Base-by-base conservation (phyloP, 2,888 invertebrate species). In the Balanococcus diminutus region DNA sequence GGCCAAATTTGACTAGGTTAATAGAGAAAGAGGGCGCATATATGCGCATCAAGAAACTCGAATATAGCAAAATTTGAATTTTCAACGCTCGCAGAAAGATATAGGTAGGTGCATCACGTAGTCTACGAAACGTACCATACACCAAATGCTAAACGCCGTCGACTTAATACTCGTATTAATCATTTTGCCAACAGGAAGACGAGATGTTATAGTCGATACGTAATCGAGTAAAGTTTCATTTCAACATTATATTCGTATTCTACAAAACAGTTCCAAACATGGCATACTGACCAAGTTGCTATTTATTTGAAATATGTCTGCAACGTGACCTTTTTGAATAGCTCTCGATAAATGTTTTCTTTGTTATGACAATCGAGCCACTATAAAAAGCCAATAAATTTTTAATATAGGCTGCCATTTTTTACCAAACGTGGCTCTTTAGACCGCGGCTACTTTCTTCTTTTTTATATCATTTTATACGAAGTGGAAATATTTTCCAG, bases 311-410 rank as follows among this genome's bases (percentile, higher is more conserved):
- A 32, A 75, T 75, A 75, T 75, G 75, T 36, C n/a, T 36, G 32
- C 25, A n/a, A 75, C 75, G 75, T 75, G 75, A 75, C 75, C 32
- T 75, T 51, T n/a, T 75, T 32, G 75, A 75, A 75, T 75, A 67
- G 25, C 61, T 67, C 11, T 67, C 11, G 61, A 11, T 22, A 14
- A 67, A 67, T 19, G 51, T 25, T 67, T 67, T 67, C 61, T 67
- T 67, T 67, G 61, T 25, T 11, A 28, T n/a, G 61, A 67, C 28
- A 67, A 25, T 67, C 25, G 61, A 28, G 51, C 51, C 28, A 28
- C 14, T 11, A 28, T 22, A 67, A 67, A 67, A 67, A 67, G 28
- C 19, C 19, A 67, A 67, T 25, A 9, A 25, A 6, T 51, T 67
- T 67, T 67, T 67, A 67, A 67, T 67, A 67, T 14, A n/a, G n/a